Evolutionary conservation across 2,113 vertebrate species (phyloP).

Genomic region (Sorex fumeus): DNA sequence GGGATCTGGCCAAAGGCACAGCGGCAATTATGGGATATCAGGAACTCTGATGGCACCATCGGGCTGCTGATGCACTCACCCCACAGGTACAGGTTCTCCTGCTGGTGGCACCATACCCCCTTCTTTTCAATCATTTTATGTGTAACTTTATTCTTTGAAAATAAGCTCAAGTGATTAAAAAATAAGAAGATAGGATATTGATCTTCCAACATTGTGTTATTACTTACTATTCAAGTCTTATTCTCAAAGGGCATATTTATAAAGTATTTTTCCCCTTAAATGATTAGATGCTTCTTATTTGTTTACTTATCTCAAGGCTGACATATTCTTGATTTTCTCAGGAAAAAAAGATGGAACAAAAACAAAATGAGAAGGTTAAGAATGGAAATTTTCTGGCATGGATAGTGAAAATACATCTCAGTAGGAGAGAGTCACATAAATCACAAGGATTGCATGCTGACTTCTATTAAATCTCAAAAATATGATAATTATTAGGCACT

Average conservation of each 20-base stretch:
- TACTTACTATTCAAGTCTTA: constrained; percentile 85
- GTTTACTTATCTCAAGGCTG: constrained; percentile 78
- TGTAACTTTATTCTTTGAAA: constrained; percentile 69
- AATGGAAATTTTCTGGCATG: constrained; percentile 43
- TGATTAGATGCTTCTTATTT: constrained; percentile 81
- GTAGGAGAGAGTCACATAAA: constrained; percentile 61
- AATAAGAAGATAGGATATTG: constrained; percentile 80
- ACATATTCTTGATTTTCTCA: constrained; percentile 74
- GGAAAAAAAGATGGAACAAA: constrained; percentile 37
- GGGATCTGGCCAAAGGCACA: too few relatives aligned
- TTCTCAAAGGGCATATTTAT: constrained; percentile 83
- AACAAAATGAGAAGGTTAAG: constrained; percentile 64
- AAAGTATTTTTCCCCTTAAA: constrained; percentile 72
- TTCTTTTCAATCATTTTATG: constrained; percentile 78
- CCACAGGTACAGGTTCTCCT: too few relatives aligned
- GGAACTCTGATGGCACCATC: too few relatives aligned
- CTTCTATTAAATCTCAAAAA: constrained; percentile 64
- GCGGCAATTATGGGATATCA: too few relatives aligned
- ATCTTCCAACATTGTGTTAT: constrained; percentile 79
- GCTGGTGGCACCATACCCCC: too few relatives aligned
- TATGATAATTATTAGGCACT: constrained; percentile 69
- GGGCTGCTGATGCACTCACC: too few relatives aligned
- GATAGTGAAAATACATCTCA: constrained; percentile 51
- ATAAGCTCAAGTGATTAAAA: constrained; percentile 67
- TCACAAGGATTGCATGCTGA: constrained; percentile 54